Percentiles rank a stretch among this genome's conserved stretches.
Evolutionary conservation across 2,888 invertebrate species (phyloP).

Genomic region (Agrochola circellaris): DNA sequence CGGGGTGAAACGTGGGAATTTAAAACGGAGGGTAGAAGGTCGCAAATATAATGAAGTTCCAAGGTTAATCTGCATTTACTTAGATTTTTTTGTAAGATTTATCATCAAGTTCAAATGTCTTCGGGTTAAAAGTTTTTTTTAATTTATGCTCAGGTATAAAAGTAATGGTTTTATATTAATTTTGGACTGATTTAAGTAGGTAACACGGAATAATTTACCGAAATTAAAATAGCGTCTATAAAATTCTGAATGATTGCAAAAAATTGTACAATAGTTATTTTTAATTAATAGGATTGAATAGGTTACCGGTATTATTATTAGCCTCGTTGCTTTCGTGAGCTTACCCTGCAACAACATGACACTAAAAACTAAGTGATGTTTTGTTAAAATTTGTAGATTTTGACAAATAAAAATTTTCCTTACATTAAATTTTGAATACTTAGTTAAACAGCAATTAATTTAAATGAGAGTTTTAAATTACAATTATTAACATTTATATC

Average conservation of each 20-base stretch:
- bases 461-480: background rate
- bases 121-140: slow-evolving; percentile 44
- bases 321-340: background rate
- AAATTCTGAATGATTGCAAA: slow-evolving; percentile 9
- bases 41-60: slow-evolving; percentile 75
- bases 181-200: slow-evolving; percentile 4
- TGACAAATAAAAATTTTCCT: background rate
- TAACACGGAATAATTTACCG: background rate
- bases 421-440: background rate
- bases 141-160: slow-evolving; percentile 59
- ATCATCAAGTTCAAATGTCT: slow-evolving; percentile 55
- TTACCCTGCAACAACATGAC: background rate
- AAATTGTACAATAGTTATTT: background rate
- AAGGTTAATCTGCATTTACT: slow-evolving; percentile 81
- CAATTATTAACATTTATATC: background rate
- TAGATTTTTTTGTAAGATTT: slow-evolving; percentile 59
- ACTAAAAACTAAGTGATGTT: background rate
- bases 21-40: slow-evolving; percentile 73
- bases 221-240: background rate
- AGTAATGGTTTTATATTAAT: slow-evolving; percentile 36
- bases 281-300: background rate
- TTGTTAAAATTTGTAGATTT: background rate
- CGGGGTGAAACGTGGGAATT: slow-evolving; percentile 81
- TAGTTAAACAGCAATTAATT: background rate
- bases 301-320: background rate